Base-by-base conservation (phyloP, 2,888 invertebrate species). In the Acleris emargana region DNA sequence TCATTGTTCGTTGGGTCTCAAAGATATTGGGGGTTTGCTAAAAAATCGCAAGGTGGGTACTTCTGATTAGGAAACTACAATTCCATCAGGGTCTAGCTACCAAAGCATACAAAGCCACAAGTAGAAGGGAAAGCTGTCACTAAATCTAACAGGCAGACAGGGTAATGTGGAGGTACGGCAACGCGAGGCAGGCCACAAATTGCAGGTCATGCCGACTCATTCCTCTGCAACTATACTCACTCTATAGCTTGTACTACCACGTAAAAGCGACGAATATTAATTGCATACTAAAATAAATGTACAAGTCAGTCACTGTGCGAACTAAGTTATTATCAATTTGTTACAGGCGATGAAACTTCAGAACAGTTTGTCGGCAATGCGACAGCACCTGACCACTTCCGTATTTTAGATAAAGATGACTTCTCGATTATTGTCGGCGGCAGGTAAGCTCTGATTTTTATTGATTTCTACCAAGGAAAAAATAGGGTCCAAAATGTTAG, bases 371-470 rank as follows among this genome's bases (percentile, higher is more conserved):
- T 94, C 79, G 97, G 97, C 76, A 97, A 97, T 87, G 93, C 94
- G 77, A 95, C 96, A 73, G 94, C 94, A 80, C 94, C 95, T 77
- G 97, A 98, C 88, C 96, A 97, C 89, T 98, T 98, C 93, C 96
- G 97, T 86, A 94, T 98, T 81, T 94, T 98, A 88, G 96, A 97
- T 89, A 95, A 96, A 87, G 96, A 98, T 88, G 95, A 97, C 77
- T 95, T 95, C 83, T 96, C 96, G 68, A 94, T 98, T 79, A 94
- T 98, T 80, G 95, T 98, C 77, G 98, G 98, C 76, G 98, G 97
- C 80, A 96, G 97, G 97, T 97, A 93, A 93, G 93, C 71, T 53
- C 64, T 52, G 32, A 43, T 42, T 53, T 42, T 18, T 16, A 53
- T 45, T 54, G 6, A 13, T 53, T 38, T 60, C 16, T 17, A 45